Percentiles rank a stretch among this genome's conserved stretches.
These are phyloP conservation scores for Ceratotherium simum DNA, from an alignment of 2,113 vertebrate species.

Conservation along the genomic window DNA sequence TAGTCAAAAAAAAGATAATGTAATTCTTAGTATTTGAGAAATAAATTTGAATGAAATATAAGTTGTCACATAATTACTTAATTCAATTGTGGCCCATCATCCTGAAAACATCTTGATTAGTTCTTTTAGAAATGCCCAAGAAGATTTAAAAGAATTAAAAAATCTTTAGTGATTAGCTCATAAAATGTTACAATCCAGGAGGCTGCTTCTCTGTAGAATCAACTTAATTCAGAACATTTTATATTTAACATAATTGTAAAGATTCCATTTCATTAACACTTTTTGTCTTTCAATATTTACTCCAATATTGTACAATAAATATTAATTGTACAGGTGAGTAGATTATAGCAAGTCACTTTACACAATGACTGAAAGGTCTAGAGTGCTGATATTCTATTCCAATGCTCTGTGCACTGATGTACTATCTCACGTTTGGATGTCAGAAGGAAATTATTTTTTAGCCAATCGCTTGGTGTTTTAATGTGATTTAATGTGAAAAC, in stretches of 20 bases:
- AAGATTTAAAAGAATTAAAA: not conserved
- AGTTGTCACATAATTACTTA: not conserved
- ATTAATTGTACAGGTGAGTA: not conserved
- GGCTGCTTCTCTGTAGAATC: not conserved
- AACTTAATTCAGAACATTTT: not conserved
- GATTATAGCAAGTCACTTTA: not conserved
- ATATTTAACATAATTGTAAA: not conserved
- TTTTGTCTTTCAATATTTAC: not conserved
- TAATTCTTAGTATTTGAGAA: too few relatives aligned
- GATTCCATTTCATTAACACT: not conserved
- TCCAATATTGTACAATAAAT: not conserved
- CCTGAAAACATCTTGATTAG: not conserved
- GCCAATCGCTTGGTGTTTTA: not conserved
- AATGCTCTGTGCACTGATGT: accelerated
- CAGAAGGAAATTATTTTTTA: not conserved
- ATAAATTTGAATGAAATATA: too few relatives aligned
- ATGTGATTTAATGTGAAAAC: not conserved
- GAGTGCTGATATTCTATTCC: not conserved
- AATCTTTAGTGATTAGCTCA: not conserved
- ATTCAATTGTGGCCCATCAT: not conserved
- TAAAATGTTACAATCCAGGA: not conserved
- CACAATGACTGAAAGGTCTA: not conserved
- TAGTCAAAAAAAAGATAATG: too few relatives aligned
- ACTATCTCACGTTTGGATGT: not conserved
- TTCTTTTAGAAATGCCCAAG: not conserved